Percentiles rank a stretch among this genome's conserved stretches.
Evolutionary conservation across 2,888 invertebrate genomes (phyloP).

Genomic region (Apomyelois bistriatella): DNA sequence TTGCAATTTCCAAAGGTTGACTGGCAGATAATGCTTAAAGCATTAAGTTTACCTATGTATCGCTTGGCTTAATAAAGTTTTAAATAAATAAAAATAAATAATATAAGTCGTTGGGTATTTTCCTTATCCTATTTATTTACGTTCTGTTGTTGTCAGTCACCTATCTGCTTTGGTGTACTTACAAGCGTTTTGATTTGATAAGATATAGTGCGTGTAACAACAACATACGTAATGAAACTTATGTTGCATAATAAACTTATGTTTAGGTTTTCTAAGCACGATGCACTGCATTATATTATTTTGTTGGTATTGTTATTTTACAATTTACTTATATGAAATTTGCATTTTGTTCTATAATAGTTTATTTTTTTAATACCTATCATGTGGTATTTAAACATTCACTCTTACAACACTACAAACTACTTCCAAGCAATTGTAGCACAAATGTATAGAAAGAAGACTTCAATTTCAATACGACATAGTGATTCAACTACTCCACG

Average conservation of each 20-base stretch:
- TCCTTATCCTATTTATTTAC: background rate
- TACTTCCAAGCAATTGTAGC: too few species aligned
- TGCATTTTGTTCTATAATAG: background rate
- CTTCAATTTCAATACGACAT: too few species aligned
- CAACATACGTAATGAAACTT: slow-evolving; percentile 43
- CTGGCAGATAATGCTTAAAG: too few species aligned
- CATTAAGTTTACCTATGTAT: too few species aligned
- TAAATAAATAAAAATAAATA: too few species aligned
- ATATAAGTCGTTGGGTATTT: background rate
- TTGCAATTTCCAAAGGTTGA: too few species aligned
- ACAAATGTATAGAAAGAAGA: too few species aligned
- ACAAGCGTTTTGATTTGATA: slow-evolving; percentile 62
- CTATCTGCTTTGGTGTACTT: slow-evolving; percentile 49
- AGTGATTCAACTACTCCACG: too few species aligned
- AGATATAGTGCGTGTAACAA: slow-evolving; percentile 65
- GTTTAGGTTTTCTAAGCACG: slow-evolving; percentile 36
- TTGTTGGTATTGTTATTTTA: slow-evolving; percentile 31
- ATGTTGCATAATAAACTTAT: slow-evolving; percentile 52
- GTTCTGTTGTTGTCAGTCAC: slow-evolving; percentile 43
- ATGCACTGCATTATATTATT: slow-evolving; percentile 45
- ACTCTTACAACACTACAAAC: too few species aligned
- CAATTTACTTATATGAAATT: slow-evolving; percentile 28
- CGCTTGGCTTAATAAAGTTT: too few species aligned
- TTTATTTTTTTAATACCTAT: too few species aligned
- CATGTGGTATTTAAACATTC: too few species aligned